These are phyloP conservation scores for Eilema depressum DNA, from an alignment of 2,888 invertebrate genomes.

Conservation along the genomic window DNA sequence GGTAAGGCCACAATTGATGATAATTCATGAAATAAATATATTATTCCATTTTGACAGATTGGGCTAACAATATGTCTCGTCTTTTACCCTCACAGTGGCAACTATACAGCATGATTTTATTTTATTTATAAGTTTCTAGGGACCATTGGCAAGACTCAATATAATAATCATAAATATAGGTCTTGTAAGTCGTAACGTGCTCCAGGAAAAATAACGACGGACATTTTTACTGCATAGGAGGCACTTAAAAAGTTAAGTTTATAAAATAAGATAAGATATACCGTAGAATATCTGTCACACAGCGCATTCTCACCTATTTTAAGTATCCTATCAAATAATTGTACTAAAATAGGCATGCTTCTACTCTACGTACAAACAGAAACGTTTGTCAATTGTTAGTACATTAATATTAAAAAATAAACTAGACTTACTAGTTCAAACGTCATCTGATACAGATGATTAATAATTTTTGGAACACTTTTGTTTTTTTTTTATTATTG, in stretches of 20 bases:
- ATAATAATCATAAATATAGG: neutral
- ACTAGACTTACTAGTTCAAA: conserved; percentile 76
- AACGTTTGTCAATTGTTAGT: conserved; percentile 70
- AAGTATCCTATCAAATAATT: conserved; percentile 79
- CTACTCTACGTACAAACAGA: conserved; percentile 72
- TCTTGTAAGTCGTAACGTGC: neutral
- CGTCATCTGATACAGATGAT: conserved; percentile 86
- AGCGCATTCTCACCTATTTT: conserved; percentile 76
- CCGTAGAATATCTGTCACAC: conserved; percentile 64
- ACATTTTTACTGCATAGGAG: conserved; percentile 11
- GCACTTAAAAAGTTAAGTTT: conserved; percentile 13
- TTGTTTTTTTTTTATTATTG: conserved; percentile 72
- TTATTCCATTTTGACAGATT: conserved; percentile 23
- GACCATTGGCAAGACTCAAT: conserved; percentile 1
- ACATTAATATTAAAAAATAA: conserved; percentile 77
- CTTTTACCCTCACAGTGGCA: conserved; percentile 20
- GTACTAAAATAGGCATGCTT: conserved; percentile 86
- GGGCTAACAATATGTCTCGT: conserved; percentile 24
- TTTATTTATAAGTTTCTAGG: neutral
- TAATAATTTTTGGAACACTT: conserved; percentile 70
- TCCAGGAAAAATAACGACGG: neutral
- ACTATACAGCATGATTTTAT: conserved; percentile 8
- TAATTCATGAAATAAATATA: conserved; percentile 35
- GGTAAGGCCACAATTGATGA: conserved; percentile 43
- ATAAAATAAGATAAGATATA: conserved; percentile 13